These are phyloP conservation scores for Latrodectus geometricus DNA, from an alignment of 1,140 invertebrate species.

Conservation along the genomic window DNA sequence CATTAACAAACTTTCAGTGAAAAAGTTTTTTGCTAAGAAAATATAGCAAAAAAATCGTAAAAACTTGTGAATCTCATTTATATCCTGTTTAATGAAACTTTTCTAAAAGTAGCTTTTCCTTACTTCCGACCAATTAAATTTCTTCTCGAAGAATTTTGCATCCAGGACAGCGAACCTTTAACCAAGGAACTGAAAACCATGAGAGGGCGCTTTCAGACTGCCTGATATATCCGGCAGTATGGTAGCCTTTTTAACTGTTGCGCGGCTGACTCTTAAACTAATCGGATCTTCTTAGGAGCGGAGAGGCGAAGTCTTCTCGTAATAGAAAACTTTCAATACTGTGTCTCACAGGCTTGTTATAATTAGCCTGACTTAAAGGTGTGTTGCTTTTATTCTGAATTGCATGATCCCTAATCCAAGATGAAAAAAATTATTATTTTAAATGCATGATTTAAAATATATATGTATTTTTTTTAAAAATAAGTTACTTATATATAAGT, in stretches of 20 bases:
- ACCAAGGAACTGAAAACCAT: not conserved
- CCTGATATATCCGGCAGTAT: conserved; percentile 42
- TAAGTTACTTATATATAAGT: too few relatives aligned
- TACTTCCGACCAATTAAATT: conserved; percentile 24
- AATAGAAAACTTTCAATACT: not conserved
- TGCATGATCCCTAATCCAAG: too few relatives aligned
- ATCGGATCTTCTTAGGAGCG: not conserved
- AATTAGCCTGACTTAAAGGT: too few relatives aligned
- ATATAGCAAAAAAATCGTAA: too few relatives aligned
- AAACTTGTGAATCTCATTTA: too few relatives aligned
- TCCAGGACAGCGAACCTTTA: conserved; percentile 10
- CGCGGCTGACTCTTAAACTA: not conserved
- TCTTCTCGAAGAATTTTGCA: not conserved
- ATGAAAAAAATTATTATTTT: too few relatives aligned
- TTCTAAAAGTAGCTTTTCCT: not conserved
- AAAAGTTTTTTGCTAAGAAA: too few relatives aligned
- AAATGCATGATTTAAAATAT: too few relatives aligned
- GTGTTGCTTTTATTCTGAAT: too few relatives aligned
- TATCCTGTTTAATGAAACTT: not conserved
- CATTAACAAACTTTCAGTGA: too few relatives aligned
- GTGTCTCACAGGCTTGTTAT: too few relatives aligned
- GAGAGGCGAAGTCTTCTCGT: not conserved
- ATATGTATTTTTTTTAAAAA: too few relatives aligned
- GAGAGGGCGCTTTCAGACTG: conserved; percentile 31
- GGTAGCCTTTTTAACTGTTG: conserved; percentile 21